These are phyloP conservation scores for Caerostris darwini DNA, from an alignment of 1,140 invertebrate species.

Conservation along the genomic window DNA sequence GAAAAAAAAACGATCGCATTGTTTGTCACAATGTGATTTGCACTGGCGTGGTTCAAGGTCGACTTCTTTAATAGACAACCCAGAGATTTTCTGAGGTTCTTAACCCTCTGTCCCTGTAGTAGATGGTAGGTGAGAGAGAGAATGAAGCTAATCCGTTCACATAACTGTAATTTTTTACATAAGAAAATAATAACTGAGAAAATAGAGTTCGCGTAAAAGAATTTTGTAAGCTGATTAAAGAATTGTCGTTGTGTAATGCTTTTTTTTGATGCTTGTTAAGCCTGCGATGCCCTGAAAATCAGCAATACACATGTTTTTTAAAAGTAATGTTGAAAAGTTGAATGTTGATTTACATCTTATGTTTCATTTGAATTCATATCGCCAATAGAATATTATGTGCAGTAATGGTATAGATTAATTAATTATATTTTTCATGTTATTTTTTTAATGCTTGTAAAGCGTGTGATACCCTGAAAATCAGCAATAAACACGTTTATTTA, in stretches of 20 bases:
- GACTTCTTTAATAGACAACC: background rate
- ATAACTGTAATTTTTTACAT: background rate
- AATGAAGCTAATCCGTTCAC: background rate
- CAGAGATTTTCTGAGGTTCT: background rate
- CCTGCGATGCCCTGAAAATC: background rate
- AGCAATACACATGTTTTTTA: background rate
- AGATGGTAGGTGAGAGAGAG: background rate
- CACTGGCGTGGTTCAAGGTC: background rate
- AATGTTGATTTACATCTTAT: too few species aligned
- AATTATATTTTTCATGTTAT: too few species aligned
- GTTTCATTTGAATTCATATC: background rate
- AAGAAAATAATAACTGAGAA: background rate
- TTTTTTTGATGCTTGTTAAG: background rate
- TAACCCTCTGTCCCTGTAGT: background rate
- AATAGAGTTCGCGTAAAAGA: background rate
- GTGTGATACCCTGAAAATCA: too few species aligned
- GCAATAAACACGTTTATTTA: too few species aligned
- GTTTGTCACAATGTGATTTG: background rate
- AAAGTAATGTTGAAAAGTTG: too few species aligned
- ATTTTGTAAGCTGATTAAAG: background rate
- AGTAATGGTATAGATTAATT: too few species aligned
- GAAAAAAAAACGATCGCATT: background rate
- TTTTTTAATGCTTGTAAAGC: too few species aligned
- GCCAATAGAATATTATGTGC: too few species aligned
- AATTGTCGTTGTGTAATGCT: background rate